A percentile compares a stretch with the other conserved stretches of the same genome.
phyloP scores from a whole-genome alignment of 2,113 vertebrate genomes.

The Formicarius rufipectus region DNA sequence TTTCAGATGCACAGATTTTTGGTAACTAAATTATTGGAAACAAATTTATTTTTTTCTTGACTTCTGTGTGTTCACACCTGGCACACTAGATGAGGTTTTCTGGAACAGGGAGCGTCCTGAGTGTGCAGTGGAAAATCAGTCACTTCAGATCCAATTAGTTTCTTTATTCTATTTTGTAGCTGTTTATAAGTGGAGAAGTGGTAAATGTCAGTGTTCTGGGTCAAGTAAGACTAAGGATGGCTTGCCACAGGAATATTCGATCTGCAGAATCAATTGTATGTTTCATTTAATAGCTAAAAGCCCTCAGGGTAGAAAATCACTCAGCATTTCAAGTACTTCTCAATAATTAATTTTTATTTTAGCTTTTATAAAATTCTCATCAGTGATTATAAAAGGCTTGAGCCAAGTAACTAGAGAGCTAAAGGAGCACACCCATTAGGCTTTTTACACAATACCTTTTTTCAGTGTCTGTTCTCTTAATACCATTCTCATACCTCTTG shows the following conservation, averaged over 20 bases:
- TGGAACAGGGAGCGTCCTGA: not conserved
- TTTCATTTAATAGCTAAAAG: conserved; percentile 2
- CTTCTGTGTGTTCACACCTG: not conserved
- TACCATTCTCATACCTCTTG: not conserved
- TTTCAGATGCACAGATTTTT: not conserved
- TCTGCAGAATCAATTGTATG: not conserved
- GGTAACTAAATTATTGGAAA: not conserved
- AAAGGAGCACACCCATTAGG: not conserved
- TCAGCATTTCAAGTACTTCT: not conserved
- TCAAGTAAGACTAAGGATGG: not conserved
- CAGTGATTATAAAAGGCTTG: not conserved
- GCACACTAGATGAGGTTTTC: not conserved
- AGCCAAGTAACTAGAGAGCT: not conserved
- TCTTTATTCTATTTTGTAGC: not conserved
- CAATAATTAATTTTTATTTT: conserved; percentile 37
- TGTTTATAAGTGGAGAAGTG: not conserved
- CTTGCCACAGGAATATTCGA: not conserved
- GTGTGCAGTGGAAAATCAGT: not conserved
- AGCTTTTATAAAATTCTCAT: not conserved
- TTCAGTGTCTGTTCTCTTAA: not conserved
- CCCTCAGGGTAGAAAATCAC: not conserved
- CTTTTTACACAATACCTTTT: not conserved
- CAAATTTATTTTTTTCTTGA: not conserved
- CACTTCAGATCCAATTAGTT: not conserved
- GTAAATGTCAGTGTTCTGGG: not conserved